phyloP scores from a whole-genome alignment of 1,140 invertebrate genomes.

The Aphelenchoides avenae region DNA sequence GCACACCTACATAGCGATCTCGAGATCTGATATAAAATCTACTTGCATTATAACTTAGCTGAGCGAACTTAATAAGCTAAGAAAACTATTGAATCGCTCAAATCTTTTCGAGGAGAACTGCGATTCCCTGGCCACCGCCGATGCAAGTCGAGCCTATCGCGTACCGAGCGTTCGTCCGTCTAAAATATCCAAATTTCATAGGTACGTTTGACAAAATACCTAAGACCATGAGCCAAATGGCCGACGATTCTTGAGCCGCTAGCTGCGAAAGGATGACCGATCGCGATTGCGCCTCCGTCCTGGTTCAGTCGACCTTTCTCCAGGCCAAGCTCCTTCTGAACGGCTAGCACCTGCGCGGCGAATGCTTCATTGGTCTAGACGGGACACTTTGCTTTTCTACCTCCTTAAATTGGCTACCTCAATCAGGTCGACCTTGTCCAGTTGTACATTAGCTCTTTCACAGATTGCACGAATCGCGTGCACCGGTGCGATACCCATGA shows the following conservation, averaged over 20 bases:
- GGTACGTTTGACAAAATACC: slow-evolving; percentile 11
- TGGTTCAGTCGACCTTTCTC: slow-evolving; percentile 6
- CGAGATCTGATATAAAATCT: too few species aligned
- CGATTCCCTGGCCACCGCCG: slow-evolving; percentile 96
- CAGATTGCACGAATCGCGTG: slow-evolving; percentile 79
- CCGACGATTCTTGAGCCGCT: slow-evolving; percentile 20
- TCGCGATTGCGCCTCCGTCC: slow-evolving; percentile 26
- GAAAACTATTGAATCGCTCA: too few species aligned
- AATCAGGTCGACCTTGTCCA: slow-evolving; percentile 82
- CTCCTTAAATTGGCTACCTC: too few species aligned
- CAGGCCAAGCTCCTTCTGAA: slow-evolving; percentile 23
- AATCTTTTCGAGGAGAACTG: slow-evolving; percentile 75
- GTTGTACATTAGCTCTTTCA: slow-evolving; percentile 68
- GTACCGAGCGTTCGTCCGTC: slow-evolving; percentile 70
- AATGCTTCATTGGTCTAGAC: slow-evolving; percentile 40
- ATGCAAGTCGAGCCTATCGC: slow-evolving; percentile 84
- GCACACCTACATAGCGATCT: too few species aligned
- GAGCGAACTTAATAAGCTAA: too few species aligned
- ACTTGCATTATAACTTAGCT: too few species aligned
- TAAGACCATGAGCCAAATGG: slow-evolving; percentile 22
- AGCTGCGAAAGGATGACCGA: slow-evolving; percentile 17
- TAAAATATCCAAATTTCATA: too few species aligned
- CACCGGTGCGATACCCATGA: slow-evolving; percentile 75
- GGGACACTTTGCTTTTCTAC: too few species aligned
- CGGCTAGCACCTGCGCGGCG: slow-evolving; percentile 10